Evolutionary conservation across 2,797 vertebrate genomes (phyloP), one percentile per base, ranked within the genome.

Genomic region (Danio kyathit): DNA sequence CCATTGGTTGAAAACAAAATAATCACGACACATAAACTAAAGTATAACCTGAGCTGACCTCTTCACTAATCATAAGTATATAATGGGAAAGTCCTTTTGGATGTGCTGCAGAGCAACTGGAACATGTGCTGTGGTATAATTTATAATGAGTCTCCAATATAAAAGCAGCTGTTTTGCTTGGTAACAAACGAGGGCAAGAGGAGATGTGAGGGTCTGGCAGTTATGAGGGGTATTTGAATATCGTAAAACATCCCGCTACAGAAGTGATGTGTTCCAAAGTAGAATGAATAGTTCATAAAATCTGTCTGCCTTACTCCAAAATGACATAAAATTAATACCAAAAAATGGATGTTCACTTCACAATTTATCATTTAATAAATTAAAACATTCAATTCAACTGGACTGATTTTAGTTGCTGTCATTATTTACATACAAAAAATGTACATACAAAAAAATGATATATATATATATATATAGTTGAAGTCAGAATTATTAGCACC

Each of bases 91-190:
- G 40, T 57, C 52, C 89, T 91, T 91, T 89, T 91, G 91, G 89
- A 91, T 91, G 82, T 88, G 87, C 84, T 88, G 85, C 13, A 14
- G 73, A 60, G 72, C 70, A 84, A 41, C 67, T 54, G 67, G 83
- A 89, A 88, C 89, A 92, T 90, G 91, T 92, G 89, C 90, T 90
- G 88, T 89, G 74, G 80, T 87, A 87, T 92, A 91, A 93, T 93
- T 93, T 92, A 93, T 90, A 83, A 83, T 87, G 83, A 90, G 86
- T 83, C 88, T 86, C 29, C 65, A 86, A 89, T 91, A 46, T 87
- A 87, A 87, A 90, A 90, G 88, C 87, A 91, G 92, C 77, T 89
- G 89, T 90, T 91, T 92, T 89, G 87, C 89, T 81, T 91, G 92
- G 90, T 89, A 93, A 92, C 91, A 89, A 88, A 88, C 85, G 90